Evolutionary conservation across 1,140 invertebrate genomes (phyloP), one percentile per base, ranked within the genome.

Genomic region (Papilio polytes): DNA sequence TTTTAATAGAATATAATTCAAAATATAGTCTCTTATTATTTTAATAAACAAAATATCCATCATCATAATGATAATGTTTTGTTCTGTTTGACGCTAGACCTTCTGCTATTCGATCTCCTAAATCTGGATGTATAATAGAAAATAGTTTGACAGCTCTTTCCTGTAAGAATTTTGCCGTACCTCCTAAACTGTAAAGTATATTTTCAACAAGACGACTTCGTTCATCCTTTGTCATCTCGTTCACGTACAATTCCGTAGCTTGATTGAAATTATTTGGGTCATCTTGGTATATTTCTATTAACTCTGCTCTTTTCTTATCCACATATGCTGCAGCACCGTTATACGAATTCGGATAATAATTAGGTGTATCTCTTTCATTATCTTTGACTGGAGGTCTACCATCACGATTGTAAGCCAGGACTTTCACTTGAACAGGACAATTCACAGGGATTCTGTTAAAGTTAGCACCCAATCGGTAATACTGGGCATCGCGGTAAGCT

Each of bases 321-420:
- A 93, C 88, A 80, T 95, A 95, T 63, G 96, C 96, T 26, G 96
- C 91, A 0, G 98, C 98, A 0, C 98, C 98, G 80, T 95, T 94
- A 91, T 99, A 99, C 82, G 98, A 98, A 93, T 99, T 99, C 0
- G 99, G 99, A 95, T 96, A 99, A 91, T 99, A 99, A 94, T 99
- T 99, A 3, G 99, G 99, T 13, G 97, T 97, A 74, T 97, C 97
- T 85, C 95, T 97, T 95, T 97, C 96, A 86, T 97, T 97, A 72
- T 96, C 95, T 86, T 96, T 95, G 15, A 96, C 89, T 15, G 96
- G 95, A 94, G 97, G 96, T 20, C 95, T 92, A 9, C 99, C 99
- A 93, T 99, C 98, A n/a, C 98, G 96, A 90, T 98, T 97, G 89
- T 98, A 98, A 89, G 98, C 98, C 59, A 94, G 93, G 6, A 93